A percentile compares a stretch with the other conserved stretches of the same genome.
phyloP scores from a whole-genome alignment of 1,140 invertebrate species.

The Drosophila sp. region DNA sequence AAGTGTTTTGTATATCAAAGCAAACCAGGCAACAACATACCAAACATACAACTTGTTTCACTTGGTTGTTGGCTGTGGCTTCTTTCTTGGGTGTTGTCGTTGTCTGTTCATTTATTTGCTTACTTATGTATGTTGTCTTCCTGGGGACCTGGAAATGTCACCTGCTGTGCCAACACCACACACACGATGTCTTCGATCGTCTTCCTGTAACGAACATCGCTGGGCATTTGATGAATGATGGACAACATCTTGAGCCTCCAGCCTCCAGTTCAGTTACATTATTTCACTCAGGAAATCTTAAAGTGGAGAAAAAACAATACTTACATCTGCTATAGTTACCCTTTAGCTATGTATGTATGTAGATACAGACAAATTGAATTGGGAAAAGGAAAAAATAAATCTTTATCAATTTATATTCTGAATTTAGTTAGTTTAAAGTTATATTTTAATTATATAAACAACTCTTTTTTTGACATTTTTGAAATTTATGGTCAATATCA shows the following conservation, averaged over 20 bases:
- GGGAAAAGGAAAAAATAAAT: too few relatives aligned
- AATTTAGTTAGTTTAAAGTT: too few relatives aligned
- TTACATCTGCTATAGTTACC: too few relatives aligned
- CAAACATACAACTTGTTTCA: conserved; percentile 62
- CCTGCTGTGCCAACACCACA: conserved; percentile 79
- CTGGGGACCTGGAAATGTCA: conserved; percentile 69
- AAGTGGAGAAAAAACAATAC: too few relatives aligned
- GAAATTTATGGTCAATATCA: too few relatives aligned
- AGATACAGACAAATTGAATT: too few relatives aligned
- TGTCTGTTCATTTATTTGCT: conserved; percentile 56
- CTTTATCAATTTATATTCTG: too few relatives aligned
- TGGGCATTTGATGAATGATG: conserved; percentile 74
- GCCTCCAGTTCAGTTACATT: conserved; percentile 25
- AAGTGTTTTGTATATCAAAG: conserved; percentile 78
- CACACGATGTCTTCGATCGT: conserved; percentile 46
- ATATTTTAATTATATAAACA: too few relatives aligned
- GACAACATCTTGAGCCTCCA: conserved; percentile 45
- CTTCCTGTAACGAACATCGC: conserved; percentile 40
- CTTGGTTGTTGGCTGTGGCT: not conserved
- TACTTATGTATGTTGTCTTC: conserved; percentile 37
- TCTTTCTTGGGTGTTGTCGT: conserved; percentile 50
- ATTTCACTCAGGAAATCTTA: conserved; percentile 17
- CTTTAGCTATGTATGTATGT: too few relatives aligned
- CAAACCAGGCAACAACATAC: conserved; percentile 41
- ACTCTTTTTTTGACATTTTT: too few relatives aligned